phyloP scores from a whole-genome alignment of 2,888 invertebrate genomes.

The Mantis religiosa region DNA sequence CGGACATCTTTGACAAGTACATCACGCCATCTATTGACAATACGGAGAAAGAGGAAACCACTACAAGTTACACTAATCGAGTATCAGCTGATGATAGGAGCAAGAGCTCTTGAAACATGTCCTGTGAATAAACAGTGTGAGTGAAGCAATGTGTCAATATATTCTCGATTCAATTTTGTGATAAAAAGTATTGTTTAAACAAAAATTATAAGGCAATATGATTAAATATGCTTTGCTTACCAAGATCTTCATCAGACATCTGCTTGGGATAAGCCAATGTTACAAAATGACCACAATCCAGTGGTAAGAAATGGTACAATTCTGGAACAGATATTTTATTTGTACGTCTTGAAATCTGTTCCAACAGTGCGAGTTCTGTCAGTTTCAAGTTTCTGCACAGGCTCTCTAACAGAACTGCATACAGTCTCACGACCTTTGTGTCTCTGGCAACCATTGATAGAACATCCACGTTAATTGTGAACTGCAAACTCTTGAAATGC shows the following conservation, averaged over 20 bases:
- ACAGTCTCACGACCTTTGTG: constrained; percentile 60
- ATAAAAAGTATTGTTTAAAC: too few species aligned
- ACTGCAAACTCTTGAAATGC: constrained; percentile 50
- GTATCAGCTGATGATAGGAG: too few species aligned
- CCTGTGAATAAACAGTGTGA: too few species aligned
- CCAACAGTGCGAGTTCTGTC: constrained; percentile 59
- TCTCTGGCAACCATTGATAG: constrained; percentile 66
- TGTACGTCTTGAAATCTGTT: constrained; percentile 46
- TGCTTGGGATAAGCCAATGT: constrained; percentile 67
- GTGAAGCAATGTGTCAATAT: too few species aligned
- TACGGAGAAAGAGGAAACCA: too few species aligned
- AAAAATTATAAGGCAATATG: too few species aligned
- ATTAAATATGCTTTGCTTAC: constrained; percentile 46
- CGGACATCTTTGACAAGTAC: too few species aligned
- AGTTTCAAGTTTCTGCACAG: constrained; percentile 65
- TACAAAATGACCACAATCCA: constrained; percentile 69
- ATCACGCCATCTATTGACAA: too few species aligned
- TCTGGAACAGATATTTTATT: constrained; percentile 51
- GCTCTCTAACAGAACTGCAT: constrained; percentile 70
- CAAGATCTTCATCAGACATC: constrained; percentile 62
- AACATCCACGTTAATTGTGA: constrained; percentile 65
- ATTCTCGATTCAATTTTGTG: too few species aligned
- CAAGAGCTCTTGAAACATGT: too few species aligned
- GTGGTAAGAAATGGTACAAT: constrained; percentile 70
- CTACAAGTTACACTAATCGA: too few species aligned